These are phyloP conservation scores for Mnemiopsis leidyi DNA, from an alignment of 37 sponge, comb jelly and placozoan genomes.

Conservation along the genomic window DNA sequence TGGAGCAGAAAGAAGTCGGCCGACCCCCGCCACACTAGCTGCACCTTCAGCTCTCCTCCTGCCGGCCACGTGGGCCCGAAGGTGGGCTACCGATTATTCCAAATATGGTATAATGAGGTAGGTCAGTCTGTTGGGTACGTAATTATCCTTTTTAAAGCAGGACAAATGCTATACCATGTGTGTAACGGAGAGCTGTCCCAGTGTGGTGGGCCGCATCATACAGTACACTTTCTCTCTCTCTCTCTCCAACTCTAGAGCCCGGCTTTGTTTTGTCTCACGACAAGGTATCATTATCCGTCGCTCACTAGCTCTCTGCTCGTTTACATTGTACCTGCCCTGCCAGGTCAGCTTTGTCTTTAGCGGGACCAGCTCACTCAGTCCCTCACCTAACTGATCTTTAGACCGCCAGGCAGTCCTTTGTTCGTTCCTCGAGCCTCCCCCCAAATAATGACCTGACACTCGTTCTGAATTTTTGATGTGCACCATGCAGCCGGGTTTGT, in stretches of 20 bases:
- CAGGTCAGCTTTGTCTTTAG: neutral
- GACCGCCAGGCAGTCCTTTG: neutral
- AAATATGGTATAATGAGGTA: slow-evolving; percentile 30
- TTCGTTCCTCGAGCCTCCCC: neutral
- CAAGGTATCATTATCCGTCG: neutral
- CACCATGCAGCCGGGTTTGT: neutral
- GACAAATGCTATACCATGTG: slow-evolving; percentile 45
- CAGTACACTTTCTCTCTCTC: neutral
- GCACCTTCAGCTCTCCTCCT: neutral
- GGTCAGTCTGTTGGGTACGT: slow-evolving; percentile 40
- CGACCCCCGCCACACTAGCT: neutral
- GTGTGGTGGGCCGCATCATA: neutral
- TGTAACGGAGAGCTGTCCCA: neutral
- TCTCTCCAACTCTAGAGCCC: no score
- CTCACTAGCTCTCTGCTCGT: neutral
- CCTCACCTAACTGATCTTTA: neutral
- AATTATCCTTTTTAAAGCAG: slow-evolving; percentile 43
- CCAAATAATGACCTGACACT: neutral
- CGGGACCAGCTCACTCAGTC: neutral
- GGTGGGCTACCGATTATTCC: neutral
- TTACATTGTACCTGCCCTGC: neutral
- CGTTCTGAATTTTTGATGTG: neutral
- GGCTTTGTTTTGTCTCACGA: neutral
- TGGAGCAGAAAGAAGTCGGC: neutral
- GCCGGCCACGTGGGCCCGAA: neutral